Evolutionary conservation across 64 coral and sea anemone species (phyloP).

Genomic region (Montipora cactus): DNA sequence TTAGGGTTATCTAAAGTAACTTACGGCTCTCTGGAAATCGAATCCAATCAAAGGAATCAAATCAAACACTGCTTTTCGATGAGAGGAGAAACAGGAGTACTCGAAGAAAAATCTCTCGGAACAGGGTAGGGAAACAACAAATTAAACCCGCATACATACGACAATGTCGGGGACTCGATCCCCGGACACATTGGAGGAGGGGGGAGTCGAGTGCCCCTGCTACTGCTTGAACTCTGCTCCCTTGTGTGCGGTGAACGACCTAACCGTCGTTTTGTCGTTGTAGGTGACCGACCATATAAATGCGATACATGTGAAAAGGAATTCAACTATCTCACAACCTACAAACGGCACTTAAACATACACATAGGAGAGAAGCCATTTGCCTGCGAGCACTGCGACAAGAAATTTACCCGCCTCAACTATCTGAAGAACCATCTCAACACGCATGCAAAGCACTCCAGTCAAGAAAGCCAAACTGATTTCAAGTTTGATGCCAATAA

Average conservation of each 20-base stretch:
- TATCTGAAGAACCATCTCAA: slow-evolving; percentile 96
- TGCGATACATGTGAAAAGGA: slow-evolving; percentile 95
- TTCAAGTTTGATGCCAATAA: slow-evolving; percentile 36
- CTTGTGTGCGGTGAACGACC: no score
- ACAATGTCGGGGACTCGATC: no score
- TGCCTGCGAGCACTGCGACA: slow-evolving; percentile 89
- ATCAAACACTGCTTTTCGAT: no score
- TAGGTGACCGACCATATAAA: slow-evolving; percentile 96
- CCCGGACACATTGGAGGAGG: not conserved
- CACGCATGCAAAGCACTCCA: slow-evolving; percentile 79
- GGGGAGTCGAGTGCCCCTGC: no score
- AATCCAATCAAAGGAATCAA: no score
- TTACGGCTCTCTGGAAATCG: no score
- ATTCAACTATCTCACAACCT: slow-evolving; percentile 99
- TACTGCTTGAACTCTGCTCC: no score
- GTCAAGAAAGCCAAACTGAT: slow-evolving; percentile 92
- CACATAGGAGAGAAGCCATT: slow-evolving; percentile 97
- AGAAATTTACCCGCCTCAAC: slow-evolving; percentile 96
- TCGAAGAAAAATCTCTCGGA: no score
- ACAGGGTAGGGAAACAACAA: no score
- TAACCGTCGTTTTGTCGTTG: not conserved
- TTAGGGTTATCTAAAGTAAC: no score
- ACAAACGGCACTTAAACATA: slow-evolving; percentile 99
- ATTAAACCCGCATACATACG: no score
- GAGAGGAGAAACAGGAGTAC: no score